Conservation (phyloP, 2,888 invertebrate genomes). For the Alviniconcha strummeri region DNA sequence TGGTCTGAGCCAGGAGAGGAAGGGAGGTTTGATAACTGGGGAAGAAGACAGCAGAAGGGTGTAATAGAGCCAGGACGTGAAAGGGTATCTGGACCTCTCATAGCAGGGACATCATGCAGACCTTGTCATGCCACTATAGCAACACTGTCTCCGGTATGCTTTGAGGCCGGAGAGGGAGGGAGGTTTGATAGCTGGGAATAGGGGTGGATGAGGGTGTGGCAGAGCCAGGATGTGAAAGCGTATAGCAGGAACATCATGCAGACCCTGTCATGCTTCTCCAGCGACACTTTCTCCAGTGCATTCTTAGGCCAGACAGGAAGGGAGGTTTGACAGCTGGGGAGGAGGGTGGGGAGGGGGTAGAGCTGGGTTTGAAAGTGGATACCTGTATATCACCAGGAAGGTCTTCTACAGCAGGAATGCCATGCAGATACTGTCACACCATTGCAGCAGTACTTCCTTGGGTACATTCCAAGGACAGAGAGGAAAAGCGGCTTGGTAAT, state of each 20-base stretch:
- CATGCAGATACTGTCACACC: conserved; percentile 97
- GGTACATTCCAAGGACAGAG: no score
- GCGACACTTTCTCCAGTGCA: conserved; percentile 86
- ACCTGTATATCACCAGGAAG: no score
- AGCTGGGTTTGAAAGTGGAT: no score
- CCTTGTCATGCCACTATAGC: conserved; percentile 96
- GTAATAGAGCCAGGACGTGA: no score
- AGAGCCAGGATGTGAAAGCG: no score
- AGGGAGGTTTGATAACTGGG: no score
- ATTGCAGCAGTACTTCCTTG: conserved; percentile 96
- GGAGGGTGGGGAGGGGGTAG: no score
- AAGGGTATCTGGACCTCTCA: conserved; percentile 88
- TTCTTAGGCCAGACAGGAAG: background rate
- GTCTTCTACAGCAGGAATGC: conserved; percentile 89
- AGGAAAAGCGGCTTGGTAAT: no score
- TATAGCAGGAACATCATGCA: conserved; percentile 98
- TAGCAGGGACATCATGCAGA: conserved; percentile 99
- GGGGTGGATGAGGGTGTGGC: no score
- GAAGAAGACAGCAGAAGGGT: no score
- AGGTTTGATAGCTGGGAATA: no score
- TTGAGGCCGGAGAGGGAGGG: background rate
- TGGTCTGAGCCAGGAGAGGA: conserved; percentile 66
- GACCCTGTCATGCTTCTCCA: conserved; percentile 96
- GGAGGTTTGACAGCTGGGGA: no score
- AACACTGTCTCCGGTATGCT: conserved; percentile 86